Conservation (phyloP, 1,140 invertebrate species). For the Sitobion miscanthi region DNA sequence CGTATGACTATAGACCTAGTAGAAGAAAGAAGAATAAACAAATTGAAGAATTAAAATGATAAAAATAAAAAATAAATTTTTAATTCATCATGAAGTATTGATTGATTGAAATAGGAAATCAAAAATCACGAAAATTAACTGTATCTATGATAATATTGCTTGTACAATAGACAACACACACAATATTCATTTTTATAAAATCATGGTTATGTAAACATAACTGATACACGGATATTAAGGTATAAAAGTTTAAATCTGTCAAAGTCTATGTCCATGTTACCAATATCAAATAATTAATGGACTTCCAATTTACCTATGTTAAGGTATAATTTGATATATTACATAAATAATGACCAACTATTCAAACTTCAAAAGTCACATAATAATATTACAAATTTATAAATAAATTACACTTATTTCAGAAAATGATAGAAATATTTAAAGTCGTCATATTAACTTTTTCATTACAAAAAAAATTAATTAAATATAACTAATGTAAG, state of each 20-base stretch:
- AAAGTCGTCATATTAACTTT: neutral
- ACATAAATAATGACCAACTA: neutral
- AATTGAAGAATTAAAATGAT: too few species aligned
- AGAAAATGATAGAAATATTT: neutral
- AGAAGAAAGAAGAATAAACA: neutral
- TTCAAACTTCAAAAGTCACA: slow-evolving; percentile 4
- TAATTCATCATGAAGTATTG: neutral
- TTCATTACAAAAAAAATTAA: slow-evolving; percentile 22
- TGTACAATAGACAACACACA: neutral
- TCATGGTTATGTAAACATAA: neutral
- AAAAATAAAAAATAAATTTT: neutral
- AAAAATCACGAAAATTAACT: neutral
- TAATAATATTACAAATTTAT: neutral
- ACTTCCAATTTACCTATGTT: neutral
- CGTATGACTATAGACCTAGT: too few species aligned
- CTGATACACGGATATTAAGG: neutral
- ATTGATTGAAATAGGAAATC: neutral
- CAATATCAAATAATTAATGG: neutral
- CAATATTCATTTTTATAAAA: neutral
- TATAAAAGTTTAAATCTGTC: neutral
- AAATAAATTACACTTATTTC: neutral
- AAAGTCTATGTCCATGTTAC: neutral
- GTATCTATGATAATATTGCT: neutral
- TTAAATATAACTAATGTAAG: slow-evolving; percentile 15
- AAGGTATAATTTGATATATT: neutral